Evolutionary conservation across 2,113 vertebrate species (phyloP).

Genomic region (Pterophyllum scalare): DNA sequence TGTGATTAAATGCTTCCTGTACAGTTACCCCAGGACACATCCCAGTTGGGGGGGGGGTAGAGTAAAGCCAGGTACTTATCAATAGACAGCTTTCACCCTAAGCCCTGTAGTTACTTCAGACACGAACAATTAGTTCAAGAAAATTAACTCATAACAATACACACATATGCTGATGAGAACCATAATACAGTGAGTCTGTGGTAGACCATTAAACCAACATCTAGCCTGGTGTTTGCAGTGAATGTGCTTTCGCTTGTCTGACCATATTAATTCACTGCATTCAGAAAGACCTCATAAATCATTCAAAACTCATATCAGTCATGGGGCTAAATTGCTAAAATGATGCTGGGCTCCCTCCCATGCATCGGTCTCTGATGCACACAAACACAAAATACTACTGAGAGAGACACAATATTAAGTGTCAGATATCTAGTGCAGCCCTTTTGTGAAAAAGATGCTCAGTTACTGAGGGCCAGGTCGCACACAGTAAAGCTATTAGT

Average conservation of each 20-base stretch:
- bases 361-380: neutral
- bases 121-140: neutral
- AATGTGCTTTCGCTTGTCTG: constrained; percentile 59
- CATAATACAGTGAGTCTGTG: constrained; percentile 11
- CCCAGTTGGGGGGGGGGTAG: neutral
- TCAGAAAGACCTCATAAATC: constrained; percentile 60
- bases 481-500: constrained; percentile 38
- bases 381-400: neutral
- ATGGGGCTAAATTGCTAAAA: constrained; percentile 29
- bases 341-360: neutral
- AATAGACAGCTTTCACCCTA: neutral
- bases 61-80: neutral
- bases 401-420: constrained; percentile 34
- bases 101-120: neutral
- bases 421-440: constrained; percentile 34
- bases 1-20: constrained; percentile 61
- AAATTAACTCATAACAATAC: neutral
- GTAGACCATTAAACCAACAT: constrained; percentile 37
- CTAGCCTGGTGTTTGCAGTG: constrained; percentile 9
- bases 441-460: constrained; percentile 19
- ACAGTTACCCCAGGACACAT: constrained; percentile 1
- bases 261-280: constrained; percentile 46
- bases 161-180: neutral
- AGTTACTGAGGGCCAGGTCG: constrained; percentile 23
- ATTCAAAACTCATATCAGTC: constrained; percentile 62